Conservation (phyloP, 1,140 invertebrate genomes). For the Drosophila sproati region DNA sequence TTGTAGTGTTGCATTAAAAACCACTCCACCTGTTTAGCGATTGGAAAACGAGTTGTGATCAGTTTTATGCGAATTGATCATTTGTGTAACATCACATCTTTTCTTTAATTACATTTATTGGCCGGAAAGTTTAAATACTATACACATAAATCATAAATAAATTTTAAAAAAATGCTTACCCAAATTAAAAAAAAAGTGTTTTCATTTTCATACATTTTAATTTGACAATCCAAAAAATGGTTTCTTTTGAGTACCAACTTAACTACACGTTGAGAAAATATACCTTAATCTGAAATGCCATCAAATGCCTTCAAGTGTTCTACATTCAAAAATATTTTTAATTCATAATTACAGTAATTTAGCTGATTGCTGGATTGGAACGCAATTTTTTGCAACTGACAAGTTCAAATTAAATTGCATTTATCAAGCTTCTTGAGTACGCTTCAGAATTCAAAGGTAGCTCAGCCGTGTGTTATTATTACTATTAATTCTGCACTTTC, state of each 20-base stretch:
- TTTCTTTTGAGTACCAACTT: too few relatives aligned
- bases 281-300: neutral
- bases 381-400: constrained; percentile 1
- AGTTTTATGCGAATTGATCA: constrained; percentile 27
- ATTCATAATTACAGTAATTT: constrained; percentile 11
- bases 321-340: neutral
- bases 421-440: neutral
- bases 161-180: neutral
- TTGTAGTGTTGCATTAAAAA: too few relatives aligned
- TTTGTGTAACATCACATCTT: constrained; percentile 1
- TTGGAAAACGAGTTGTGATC: constrained; percentile 22
- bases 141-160: too few relatives aligned
- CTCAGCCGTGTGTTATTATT: constrained; percentile 22
- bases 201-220: too few relatives aligned
- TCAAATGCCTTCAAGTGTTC: neutral
- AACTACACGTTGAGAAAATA: too few relatives aligned
- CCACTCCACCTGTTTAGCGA: constrained; percentile 11
- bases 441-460: neutral
- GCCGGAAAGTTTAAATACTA: too few relatives aligned
- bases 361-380: neutral
- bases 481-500: constrained; percentile 59
- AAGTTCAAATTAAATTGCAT: neutral
- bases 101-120: too few relatives aligned
- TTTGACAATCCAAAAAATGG: too few relatives aligned
- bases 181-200: neutral